Conservation (phyloP, 2,113 vertebrate species). For the Macrotus californicus region DNA sequence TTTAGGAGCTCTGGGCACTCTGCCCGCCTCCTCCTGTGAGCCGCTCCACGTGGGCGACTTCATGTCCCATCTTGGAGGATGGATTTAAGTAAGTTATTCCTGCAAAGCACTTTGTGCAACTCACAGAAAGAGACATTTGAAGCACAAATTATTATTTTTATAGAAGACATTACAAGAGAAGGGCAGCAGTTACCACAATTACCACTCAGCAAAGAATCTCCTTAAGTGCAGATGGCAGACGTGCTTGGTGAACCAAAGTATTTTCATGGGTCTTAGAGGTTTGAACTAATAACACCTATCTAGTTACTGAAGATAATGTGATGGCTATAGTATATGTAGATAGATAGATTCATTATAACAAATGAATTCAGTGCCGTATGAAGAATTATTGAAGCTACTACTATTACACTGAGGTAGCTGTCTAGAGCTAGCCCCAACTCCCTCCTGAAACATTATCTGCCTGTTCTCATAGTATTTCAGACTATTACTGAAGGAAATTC, state of each 20-base stretch:
- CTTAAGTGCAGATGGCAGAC: constrained; percentile 28
- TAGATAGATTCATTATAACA: constrained; percentile 45
- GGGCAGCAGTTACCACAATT: constrained; percentile 51
- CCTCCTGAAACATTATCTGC: neutral
- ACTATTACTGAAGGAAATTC: constrained; percentile 7
- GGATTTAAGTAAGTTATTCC: constrained; percentile 25
- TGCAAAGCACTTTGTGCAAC: constrained; percentile 25
- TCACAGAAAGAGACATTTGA: constrained; percentile 51
- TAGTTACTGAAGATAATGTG: constrained; percentile 48
- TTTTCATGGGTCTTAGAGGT: constrained; percentile 34
- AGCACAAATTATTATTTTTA: constrained; percentile 69
- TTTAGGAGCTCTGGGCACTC: neutral
- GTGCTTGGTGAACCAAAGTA: constrained; percentile 33
- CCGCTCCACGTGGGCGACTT: neutral
- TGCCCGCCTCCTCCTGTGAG: neutral
- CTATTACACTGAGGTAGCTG: constrained; percentile 25
- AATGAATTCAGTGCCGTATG: constrained; percentile 5
- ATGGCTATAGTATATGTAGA: constrained; percentile 48
- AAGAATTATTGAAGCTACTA: constrained; percentile 24
- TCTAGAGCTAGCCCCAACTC: constrained; percentile 7
- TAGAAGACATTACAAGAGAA: constrained; percentile 46
- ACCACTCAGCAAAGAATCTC: constrained; percentile 51
- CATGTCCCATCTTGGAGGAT: neutral
- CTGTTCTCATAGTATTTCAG: constrained; percentile 15
- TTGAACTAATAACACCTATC: constrained; percentile 57